These are phyloP conservation scores for Ptychochromis oligacanthus DNA, from an alignment of 2,113 vertebrate species.

Conservation along the genomic window DNA sequence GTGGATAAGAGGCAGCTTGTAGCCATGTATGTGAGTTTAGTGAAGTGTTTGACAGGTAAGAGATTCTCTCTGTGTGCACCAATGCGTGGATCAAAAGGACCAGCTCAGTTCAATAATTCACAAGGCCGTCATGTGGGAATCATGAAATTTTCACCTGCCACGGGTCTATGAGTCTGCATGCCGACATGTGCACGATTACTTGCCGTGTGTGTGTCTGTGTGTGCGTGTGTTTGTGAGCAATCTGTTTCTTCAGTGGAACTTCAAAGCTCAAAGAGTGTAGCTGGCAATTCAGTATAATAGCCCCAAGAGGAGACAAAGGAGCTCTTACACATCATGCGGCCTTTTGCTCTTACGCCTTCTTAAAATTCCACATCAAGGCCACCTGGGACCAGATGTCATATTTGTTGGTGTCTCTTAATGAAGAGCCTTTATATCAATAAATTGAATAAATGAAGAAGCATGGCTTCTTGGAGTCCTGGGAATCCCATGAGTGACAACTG, in stretches of 20 bases:
- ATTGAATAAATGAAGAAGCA: conserved; percentile 77
- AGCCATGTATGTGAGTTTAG: conserved; percentile 50
- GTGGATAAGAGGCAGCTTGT: conserved; percentile 17
- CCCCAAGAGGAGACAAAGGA: conserved; percentile 58
- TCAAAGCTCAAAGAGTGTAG: conserved; percentile 45
- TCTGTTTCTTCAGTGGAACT: conserved; percentile 32
- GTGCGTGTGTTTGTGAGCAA: conserved; percentile 3
- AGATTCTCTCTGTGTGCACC: conserved; percentile 53
- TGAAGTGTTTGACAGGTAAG: conserved; percentile 67
- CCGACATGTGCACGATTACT: neutral
- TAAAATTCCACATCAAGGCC: conserved; percentile 66
- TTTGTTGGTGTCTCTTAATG: conserved; percentile 69
- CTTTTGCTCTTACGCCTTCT: conserved; percentile 51
- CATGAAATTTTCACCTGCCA: conserved; percentile 61
- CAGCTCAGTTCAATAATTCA: conserved; percentile 75
- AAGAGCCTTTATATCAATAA: conserved; percentile 77
- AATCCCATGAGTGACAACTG: conserved; percentile 71
- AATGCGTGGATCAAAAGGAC: conserved; percentile 67
- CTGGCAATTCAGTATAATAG: conserved; percentile 43
- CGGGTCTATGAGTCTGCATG: neutral
- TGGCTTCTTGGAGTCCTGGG: conserved; percentile 55
- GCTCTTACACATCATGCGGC: conserved; percentile 35
- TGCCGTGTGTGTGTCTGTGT: neutral
- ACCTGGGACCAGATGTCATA: conserved; percentile 70
- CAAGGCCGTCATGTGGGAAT: conserved; percentile 51